Evolutionary conservation across 2,797 vertebrate species (phyloP).

Genomic region (Mallotus villosus): DNA sequence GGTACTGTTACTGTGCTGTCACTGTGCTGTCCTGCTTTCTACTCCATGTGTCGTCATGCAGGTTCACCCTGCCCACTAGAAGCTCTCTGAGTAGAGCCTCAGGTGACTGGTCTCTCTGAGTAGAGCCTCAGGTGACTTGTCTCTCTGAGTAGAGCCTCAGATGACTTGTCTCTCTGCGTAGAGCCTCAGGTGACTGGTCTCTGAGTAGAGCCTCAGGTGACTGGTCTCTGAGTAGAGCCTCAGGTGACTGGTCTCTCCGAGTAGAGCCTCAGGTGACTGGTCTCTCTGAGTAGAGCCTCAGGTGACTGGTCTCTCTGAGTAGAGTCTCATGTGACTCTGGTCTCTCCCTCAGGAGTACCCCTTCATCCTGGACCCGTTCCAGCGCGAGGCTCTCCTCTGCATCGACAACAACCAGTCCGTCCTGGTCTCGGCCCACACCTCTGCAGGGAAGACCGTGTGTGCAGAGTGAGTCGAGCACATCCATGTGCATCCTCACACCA

Average conservation of each 20-base stretch:
- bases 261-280: not conserved
- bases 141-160: no score
- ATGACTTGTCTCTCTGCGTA: no score
- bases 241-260: no score
- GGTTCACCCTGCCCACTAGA: not conserved
- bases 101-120: not conserved
- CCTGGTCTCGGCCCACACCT: constrained; percentile 96
- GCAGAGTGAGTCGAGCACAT: constrained; percentile 81
- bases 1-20: constrained; percentile 61
- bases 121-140: not conserved
- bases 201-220: not conserved
- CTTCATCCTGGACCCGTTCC: constrained; percentile 95
- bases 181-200: no score
- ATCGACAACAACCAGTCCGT: constrained; percentile 98
- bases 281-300: no score
- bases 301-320: no score
- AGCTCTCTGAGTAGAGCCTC: no score
- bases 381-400: constrained; percentile 94
- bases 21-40: not conserved
- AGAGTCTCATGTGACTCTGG: not conserved
- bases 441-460: constrained; percentile 97
- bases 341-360: constrained; percentile 87
- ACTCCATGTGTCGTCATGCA: no score
- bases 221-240: no score
- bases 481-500: no score